These are phyloP conservation scores for Brevipalpus yothersi DNA, from an alignment of 1,140 invertebrate species.

Conservation along the genomic window DNA sequence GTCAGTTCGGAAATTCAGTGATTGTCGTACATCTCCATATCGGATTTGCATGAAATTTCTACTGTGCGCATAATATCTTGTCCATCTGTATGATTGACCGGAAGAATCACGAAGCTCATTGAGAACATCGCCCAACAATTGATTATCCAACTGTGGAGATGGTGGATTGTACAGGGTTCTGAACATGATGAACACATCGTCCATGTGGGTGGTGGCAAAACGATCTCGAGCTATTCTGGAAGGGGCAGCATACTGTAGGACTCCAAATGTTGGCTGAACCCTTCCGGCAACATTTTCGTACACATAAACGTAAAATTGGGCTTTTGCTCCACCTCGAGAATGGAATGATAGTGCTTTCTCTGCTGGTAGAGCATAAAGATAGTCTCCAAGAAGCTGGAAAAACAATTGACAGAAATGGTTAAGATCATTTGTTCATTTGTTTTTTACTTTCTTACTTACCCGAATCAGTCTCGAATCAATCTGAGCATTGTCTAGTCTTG, in stretches of 20 bases:
- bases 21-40: too few relatives aligned
- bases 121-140: too few relatives aligned
- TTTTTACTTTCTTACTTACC: background rate
- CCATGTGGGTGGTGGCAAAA: conserved; percentile 7
- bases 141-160: background rate
- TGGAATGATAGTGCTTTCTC: conserved; percentile 3
- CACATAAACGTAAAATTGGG: conserved; percentile 3
- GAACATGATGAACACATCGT: conserved; percentile 5
- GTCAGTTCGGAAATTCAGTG: background rate
- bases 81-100: too few relatives aligned
- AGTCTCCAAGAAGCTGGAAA: conserved; percentile 6
- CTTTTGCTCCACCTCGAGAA: background rate
- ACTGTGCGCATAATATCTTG: too few relatives aligned
- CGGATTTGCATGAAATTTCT: too few relatives aligned
- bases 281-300: conserved; percentile 1
- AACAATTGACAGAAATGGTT: background rate
- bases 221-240: background rate
- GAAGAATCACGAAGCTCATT: too few relatives aligned
- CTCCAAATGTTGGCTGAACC: conserved; percentile 3
- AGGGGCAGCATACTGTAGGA: background rate
- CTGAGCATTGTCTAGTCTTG: background rate
- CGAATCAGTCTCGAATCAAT: background rate
- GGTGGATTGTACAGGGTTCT: conserved; percentile 1
- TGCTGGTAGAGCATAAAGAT: conserved; percentile 2
- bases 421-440: background rate